These are phyloP conservation scores for Cassiopea xamachana DNA, from an alignment of 30 jellyfish, hydroid and myxozoan genomes.

Conservation along the genomic window DNA sequence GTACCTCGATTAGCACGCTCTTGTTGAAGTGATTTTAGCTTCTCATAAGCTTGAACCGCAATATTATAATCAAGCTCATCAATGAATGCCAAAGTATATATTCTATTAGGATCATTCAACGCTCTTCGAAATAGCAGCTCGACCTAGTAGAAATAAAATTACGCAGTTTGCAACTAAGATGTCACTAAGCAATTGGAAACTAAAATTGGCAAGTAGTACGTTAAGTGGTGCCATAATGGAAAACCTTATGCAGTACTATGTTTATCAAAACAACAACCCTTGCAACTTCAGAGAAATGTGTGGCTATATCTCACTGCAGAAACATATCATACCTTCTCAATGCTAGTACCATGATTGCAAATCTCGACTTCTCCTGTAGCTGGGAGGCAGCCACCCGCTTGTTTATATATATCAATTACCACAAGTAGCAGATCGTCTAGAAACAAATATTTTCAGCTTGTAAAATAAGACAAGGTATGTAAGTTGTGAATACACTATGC, in stretches of 20 bases:
- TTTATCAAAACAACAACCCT: no score
- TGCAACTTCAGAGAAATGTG: no score
- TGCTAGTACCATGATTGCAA: slow-evolving; percentile 26
- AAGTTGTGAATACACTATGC: no score
- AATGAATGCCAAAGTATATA: slow-evolving; percentile 46
- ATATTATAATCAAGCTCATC: slow-evolving; percentile 49
- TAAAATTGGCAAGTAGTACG: no score
- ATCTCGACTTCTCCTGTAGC: slow-evolving; percentile 47
- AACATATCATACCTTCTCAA: slow-evolving; percentile 18
- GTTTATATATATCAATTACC: slow-evolving; percentile 39
- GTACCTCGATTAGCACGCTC: slow-evolving; percentile 27
- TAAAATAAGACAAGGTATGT: no score
- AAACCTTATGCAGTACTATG: no score
- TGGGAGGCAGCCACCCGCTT: slow-evolving; percentile 43
- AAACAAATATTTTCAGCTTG: background rate
- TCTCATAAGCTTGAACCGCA: slow-evolving; percentile 51
- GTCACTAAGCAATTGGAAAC: background rate
- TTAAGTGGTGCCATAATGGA: no score
- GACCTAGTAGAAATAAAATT: background rate
- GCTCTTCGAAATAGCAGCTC: slow-evolving; percentile 69
- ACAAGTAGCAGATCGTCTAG: slow-evolving; percentile 46
- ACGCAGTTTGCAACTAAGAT: background rate
- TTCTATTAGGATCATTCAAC: slow-evolving; percentile 10
- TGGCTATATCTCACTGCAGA: no score
- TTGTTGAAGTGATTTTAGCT: slow-evolving; percentile 14